Base-by-base conservation (phyloP, 2,888 invertebrate species). In the Polydrusus cervinus region DNA sequence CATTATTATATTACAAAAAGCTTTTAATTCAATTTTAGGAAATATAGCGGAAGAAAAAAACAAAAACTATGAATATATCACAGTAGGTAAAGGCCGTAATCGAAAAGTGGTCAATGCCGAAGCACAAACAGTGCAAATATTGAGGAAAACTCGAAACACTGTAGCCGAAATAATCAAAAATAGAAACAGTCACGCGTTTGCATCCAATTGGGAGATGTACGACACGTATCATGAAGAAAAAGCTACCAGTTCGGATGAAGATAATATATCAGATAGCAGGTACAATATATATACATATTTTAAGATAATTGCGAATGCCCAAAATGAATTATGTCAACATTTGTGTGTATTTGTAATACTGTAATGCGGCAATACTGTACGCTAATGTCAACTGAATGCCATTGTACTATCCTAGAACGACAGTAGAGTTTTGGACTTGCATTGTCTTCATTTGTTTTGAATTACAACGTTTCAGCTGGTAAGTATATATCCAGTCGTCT, bases 191-290 rank as follows among this genome's bases (percentile, higher is more conserved):
- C 88, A 88, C 1, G 89, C 91, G 0, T 93, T 92, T 83, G 94
- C 93, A 0, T 94, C 94, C 0, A 89, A 92, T 82, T 95, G 94
- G 90, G 93, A 94, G 80, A 93, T 95, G 91, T 91, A 91, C 81
- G 95, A 95, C 82, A 93, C 92, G 0, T 93, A 91, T 61, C 81
- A 90, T 38, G 51, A 14, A 38, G 49, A 66, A 10, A 13, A 34
- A 66, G 34, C 2, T 8, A 20, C 8, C 8, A 25, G 65, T n/a
- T 62, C 62, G 9, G 62, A 71, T 8, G 53, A 71, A 18, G 60
- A 14, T 62, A 51, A 62, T 30, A 8, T 34, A 11, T 18, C 45
- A 47, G 14, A 47, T 9, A 47, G 47, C 14, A 47, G 47, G 45
- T 64, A 14, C 34, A 40, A 13, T 55, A 43, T 13, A n/a, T n/a